phyloP scores from a whole-genome alignment of 2,888 invertebrate species.

The Archaeoteleia sp. region DNA sequence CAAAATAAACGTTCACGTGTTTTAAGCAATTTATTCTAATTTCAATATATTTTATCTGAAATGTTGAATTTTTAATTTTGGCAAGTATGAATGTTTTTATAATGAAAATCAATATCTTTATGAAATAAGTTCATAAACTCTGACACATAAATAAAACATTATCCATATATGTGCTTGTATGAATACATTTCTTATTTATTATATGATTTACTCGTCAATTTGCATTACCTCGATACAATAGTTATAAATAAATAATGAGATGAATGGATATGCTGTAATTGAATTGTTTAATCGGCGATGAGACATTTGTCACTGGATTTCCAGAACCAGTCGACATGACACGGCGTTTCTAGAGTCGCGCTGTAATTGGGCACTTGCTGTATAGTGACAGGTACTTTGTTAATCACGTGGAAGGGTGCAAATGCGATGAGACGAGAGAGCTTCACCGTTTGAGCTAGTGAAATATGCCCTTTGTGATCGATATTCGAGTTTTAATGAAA shows the following conservation, averaged over 20 bases:
- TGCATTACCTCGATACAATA: too few relatives aligned
- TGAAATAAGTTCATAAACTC: too few relatives aligned
- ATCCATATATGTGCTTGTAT: too few relatives aligned
- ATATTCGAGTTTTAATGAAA: constrained; percentile 5
- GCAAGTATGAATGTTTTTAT: too few relatives aligned
- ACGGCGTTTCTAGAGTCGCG: constrained; percentile 17
- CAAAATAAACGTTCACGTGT: too few relatives aligned
- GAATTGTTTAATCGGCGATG: constrained; percentile 42
- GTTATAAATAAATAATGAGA: constrained; percentile 23
- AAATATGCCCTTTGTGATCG: constrained; percentile 22
- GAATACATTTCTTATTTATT: too few relatives aligned
- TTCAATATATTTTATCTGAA: too few relatives aligned
- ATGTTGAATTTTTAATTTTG: too few relatives aligned
- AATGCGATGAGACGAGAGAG: constrained; percentile 12
- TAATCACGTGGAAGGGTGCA: constrained; percentile 23
- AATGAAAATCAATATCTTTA: too few relatives aligned
- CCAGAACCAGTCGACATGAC: constrained; percentile 9
- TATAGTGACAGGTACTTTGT: constrained; percentile 20
- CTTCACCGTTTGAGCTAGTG: constrained; percentile 1
- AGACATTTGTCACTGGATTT: constrained; percentile 21
- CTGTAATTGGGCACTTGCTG: constrained; percentile 42
- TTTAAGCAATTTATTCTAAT: too few relatives aligned
- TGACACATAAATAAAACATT: too few relatives aligned
- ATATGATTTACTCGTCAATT: too few relatives aligned
- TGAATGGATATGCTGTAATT: constrained; percentile 38